phyloP scores from a whole-genome alignment of 2,113 vertebrate genomes.

The Panthera tigris region DNA sequence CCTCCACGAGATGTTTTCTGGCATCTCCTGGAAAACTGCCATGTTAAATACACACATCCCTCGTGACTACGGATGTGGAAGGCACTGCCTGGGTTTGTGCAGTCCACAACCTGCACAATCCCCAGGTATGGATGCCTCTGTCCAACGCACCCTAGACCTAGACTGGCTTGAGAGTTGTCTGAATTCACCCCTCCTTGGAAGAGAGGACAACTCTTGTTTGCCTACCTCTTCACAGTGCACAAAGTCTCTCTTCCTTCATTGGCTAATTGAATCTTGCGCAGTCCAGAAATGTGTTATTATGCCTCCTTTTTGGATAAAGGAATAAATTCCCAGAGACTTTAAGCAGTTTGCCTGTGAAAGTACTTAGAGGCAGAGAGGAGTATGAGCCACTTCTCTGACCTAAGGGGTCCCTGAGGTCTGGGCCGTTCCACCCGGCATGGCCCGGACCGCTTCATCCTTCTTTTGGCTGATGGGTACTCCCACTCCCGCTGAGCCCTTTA shows the following conservation, averaged over 20 bases:
- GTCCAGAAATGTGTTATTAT: not conserved
- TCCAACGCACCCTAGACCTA: not conserved
- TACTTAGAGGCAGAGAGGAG: not conserved
- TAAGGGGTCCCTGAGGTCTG: not conserved
- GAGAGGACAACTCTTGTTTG: not conserved
- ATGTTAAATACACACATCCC: not conserved
- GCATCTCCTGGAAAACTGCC: not conserved
- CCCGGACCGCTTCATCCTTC: fast-evolving
- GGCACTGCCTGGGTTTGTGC: not conserved
- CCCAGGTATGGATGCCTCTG: fast-evolving
- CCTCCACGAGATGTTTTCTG: not conserved
- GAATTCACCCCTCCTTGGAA: not conserved
- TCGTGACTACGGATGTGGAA: no score
- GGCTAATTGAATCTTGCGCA: fast-evolving
- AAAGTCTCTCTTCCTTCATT: not conserved
- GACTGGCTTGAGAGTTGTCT: no score
- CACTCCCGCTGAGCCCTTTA: fast-evolving
- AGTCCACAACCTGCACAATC: not conserved
- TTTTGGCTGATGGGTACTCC: fast-evolving
- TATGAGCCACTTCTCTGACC: not conserved
- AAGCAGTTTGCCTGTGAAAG: not conserved
- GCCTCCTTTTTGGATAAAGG: not conserved
- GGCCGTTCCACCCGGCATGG: fast-evolving
- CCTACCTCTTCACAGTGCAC: not conserved
- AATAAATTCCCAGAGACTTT: not conserved